A percentile compares a stretch with the other conserved stretches of the same genome.
Conservation (phyloP, 2,888 invertebrate genomes). For the Drosophila affinis region DNA sequence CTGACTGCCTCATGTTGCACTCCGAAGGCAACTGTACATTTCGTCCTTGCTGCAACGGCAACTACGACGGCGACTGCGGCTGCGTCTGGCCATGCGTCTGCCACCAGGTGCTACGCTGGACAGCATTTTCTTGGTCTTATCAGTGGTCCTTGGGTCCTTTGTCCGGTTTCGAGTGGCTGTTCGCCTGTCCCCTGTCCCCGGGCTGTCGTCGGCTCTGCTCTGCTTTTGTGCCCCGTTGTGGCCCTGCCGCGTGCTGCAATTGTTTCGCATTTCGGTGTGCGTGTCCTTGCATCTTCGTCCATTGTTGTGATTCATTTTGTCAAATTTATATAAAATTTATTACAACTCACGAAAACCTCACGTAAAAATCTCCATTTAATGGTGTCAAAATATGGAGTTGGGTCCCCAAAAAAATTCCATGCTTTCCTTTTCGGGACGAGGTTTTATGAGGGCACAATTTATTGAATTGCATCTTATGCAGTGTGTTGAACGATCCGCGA, state of each 20-base stretch:
- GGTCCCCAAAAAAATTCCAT: neutral
- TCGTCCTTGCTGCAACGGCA: slow-evolving; percentile 42
- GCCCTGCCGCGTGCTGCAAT: slow-evolving; percentile 61
- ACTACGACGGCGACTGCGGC: slow-evolving; percentile 8
- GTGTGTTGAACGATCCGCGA: neutral
- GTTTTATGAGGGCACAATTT: slow-evolving; percentile 35
- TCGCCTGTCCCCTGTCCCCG: slow-evolving; percentile 61
- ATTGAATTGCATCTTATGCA: neutral
- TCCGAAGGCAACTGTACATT: slow-evolving; percentile 57
- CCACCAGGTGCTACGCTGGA: slow-evolving; percentile 69
- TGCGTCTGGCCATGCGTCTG: slow-evolving; percentile 42
- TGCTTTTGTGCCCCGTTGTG: slow-evolving; percentile 44
- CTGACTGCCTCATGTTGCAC: slow-evolving; percentile 16
- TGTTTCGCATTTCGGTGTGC: slow-evolving; percentile 61
- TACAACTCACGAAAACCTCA: slow-evolving; percentile 58
- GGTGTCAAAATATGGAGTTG: slow-evolving; percentile 65
- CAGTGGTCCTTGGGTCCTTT: slow-evolving; percentile 29
- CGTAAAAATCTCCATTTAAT: slow-evolving; percentile 67
- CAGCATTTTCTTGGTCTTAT: slow-evolving; percentile 55
- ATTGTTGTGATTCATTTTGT: slow-evolving; percentile 79
- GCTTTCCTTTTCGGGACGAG: neutral
- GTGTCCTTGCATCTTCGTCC: slow-evolving; percentile 66
- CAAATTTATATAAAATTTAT: slow-evolving; percentile 81
- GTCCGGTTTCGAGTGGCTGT: slow-evolving; percentile 41
- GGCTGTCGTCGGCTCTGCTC: slow-evolving; percentile 56